A percentile compares a stretch with the other conserved stretches of the same genome.
Evolutionary conservation across 37 sponge, comb jelly and placozoan species (phyloP).

Genomic region (Theonella swinhoei): DNA sequence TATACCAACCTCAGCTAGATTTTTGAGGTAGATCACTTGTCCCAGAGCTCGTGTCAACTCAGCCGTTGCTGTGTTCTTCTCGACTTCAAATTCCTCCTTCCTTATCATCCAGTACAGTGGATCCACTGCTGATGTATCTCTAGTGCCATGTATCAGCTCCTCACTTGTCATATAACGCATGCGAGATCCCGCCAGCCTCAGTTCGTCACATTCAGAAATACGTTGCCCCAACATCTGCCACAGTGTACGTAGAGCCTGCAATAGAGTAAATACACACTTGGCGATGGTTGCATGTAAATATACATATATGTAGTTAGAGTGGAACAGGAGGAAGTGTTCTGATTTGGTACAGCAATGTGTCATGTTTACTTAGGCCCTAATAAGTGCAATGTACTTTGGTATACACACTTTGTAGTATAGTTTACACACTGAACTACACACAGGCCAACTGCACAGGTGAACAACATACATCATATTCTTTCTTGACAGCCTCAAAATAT

Average conservation of each 20-base stretch:
- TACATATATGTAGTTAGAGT: too few species aligned
- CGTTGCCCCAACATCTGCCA: constrained; percentile 61
- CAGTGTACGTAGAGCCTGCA: constrained; percentile 44
- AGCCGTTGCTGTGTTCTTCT: constrained; percentile 4
- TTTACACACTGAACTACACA: too few species aligned
- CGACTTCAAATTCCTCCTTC: constrained; percentile 6
- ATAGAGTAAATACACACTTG: background rate
- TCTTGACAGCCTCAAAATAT: constrained; percentile 59
- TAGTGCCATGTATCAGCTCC: background rate
- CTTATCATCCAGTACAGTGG: background rate
- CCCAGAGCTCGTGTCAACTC: constrained; percentile 65
- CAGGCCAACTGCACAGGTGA: too few species aligned
- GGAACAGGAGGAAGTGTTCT: too few species aligned
- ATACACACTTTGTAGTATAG: too few species aligned
- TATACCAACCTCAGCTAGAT: constrained; percentile 57
- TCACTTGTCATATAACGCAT: constrained; percentile 26
- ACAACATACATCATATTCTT: constrained; percentile 63
- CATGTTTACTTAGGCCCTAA: too few species aligned
- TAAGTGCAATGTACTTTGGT: too few species aligned
- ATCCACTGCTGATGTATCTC: constrained; percentile 11
- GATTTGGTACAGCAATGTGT: too few species aligned
- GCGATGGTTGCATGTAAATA: too few species aligned
- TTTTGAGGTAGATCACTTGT: constrained; percentile 73
- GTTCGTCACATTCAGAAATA: constrained; percentile 61
- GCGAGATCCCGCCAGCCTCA: constrained; percentile 48